Evolutionary conservation across 2,888 invertebrate genomes (phyloP).

Genomic region (Pandemis heparana): DNA sequence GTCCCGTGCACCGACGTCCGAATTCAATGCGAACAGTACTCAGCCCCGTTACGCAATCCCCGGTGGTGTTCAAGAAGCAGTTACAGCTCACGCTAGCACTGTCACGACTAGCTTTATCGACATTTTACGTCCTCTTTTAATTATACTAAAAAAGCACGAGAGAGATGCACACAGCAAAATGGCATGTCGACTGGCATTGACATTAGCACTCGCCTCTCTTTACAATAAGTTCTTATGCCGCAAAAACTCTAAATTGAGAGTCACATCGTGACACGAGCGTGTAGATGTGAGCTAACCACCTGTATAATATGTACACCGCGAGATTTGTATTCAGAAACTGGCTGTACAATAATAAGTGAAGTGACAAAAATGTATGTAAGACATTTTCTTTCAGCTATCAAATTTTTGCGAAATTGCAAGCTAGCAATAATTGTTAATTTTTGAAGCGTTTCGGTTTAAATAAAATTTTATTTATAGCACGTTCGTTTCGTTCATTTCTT

Average conservation of each 20-base stretch:
- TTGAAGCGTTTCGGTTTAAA: too few relatives aligned
- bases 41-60: slow-evolving; percentile 74
- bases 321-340: slow-evolving; percentile 1
- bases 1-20: slow-evolving; percentile 63
- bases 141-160: not conserved
- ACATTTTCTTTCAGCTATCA: too few relatives aligned
- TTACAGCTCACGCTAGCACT: slow-evolving; percentile 50
- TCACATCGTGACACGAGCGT: slow-evolving; percentile 32
- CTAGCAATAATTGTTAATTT: too few relatives aligned
- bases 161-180: not conserved
- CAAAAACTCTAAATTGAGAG: slow-evolving; percentile 28
- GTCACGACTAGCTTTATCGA: not conserved
- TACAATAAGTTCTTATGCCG: slow-evolving; percentile 26
- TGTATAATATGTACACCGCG: slow-evolving; percentile 1
- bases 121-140: not conserved
- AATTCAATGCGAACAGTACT: slow-evolving; percentile 73
- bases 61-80: slow-evolving; percentile 60
- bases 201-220: slow-evolving; percentile 13
- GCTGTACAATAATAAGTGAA: not conserved
- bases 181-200: not conserved
- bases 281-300: slow-evolving; percentile 21
- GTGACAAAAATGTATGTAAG: not conserved
- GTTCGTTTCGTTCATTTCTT: too few relatives aligned
- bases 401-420: too few relatives aligned
- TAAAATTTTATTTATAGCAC: too few relatives aligned